A percentile compares a stretch with the other conserved stretches of the same genome.
Evolutionary conservation across 92 coral and sea anemone genomes (phyloP).

Genomic region (Paramuricea clavata): DNA sequence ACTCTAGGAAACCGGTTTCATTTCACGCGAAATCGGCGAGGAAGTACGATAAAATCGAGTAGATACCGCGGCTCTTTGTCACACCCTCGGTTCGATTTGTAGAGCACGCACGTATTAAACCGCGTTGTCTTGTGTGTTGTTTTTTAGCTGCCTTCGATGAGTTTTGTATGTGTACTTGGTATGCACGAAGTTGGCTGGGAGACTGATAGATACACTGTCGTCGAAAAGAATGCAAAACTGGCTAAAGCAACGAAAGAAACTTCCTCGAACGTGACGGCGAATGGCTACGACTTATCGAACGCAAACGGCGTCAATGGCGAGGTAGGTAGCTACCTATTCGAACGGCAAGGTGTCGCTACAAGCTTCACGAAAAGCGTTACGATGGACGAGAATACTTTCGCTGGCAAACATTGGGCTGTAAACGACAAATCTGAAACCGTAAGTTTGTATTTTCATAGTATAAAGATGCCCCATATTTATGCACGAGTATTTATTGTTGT

Average conservation of each 20-base stretch:
- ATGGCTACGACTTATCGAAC: constrained; percentile 92
- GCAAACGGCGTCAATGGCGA: constrained; percentile 94
- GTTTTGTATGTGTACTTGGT: constrained; percentile 99
- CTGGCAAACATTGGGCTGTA: constrained; percentile 93
- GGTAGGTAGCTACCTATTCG: constrained; percentile 98
- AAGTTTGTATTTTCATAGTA: not conserved
- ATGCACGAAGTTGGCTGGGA: constrained; percentile 99
- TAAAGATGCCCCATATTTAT: not conserved
- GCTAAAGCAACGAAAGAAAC: constrained; percentile 86
- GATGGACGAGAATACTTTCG: constrained; percentile 91
- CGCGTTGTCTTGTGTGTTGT: constrained; percentile 73
- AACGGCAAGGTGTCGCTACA: constrained; percentile 99
- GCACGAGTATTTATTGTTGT: not conserved
- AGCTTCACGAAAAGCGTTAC: constrained; percentile 98
- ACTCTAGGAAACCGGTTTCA: not conserved
- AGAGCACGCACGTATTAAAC: constrained; percentile 33
- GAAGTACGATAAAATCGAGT: constrained; percentile 76
- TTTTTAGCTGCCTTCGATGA: constrained; percentile 99
- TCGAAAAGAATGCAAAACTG: constrained; percentile 91
- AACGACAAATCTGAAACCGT: constrained; percentile 85
- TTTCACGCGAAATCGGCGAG: constrained; percentile 24
- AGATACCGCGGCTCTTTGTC: constrained; percentile 60
- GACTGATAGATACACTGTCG: constrained; percentile 94
- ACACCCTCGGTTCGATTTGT: constrained; percentile 87
- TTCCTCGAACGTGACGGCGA: constrained; percentile 73